Evolutionary conservation across 1,140 invertebrate species (phyloP).

Genomic region (Nephotettix cincticeps): DNA sequence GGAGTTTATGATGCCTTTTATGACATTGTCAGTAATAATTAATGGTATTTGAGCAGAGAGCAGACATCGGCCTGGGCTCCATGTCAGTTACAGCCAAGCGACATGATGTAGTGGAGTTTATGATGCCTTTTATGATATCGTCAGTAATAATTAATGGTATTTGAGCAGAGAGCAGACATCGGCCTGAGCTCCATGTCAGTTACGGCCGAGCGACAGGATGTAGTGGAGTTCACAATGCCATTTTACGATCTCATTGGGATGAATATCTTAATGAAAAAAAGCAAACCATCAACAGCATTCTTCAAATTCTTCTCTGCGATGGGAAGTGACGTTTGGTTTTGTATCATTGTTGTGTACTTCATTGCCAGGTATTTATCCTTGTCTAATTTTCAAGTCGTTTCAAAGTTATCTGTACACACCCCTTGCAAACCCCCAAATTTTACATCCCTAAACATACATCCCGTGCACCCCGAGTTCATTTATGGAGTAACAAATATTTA

Average conservation of each 20-base stretch:
- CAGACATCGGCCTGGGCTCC: constrained; percentile 90
- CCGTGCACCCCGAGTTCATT: too few species aligned
- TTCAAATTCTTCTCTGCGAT: constrained; percentile 97
- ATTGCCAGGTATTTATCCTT: constrained; percentile 76
- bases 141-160: constrained; percentile 68
- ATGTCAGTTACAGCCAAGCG: constrained; percentile 86
- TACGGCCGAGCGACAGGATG: constrained; percentile 93
- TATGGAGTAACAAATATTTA: too few species aligned
- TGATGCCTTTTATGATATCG: constrained; percentile 94
- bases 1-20: neutral
- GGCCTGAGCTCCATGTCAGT: constrained; percentile 83
- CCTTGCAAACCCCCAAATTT: too few species aligned
- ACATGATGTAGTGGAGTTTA: constrained; percentile 94
- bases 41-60: constrained; percentile 52
- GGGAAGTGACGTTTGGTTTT: constrained; percentile 93
- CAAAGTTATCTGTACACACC: too few species aligned
- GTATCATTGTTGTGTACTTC: constrained; percentile 91
- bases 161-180: constrained; percentile 73
- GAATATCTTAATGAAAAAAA: constrained; percentile 84
- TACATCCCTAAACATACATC: too few species aligned
- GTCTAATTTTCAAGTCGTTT: too few species aligned
- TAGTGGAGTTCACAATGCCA: constrained; percentile 92
- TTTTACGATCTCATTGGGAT: constrained; percentile 94
- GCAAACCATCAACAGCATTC: constrained; percentile 75
- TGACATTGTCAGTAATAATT: neutral